Conservation (phyloP, 1,140 invertebrate species). For the Drosophila cardini region DNA sequence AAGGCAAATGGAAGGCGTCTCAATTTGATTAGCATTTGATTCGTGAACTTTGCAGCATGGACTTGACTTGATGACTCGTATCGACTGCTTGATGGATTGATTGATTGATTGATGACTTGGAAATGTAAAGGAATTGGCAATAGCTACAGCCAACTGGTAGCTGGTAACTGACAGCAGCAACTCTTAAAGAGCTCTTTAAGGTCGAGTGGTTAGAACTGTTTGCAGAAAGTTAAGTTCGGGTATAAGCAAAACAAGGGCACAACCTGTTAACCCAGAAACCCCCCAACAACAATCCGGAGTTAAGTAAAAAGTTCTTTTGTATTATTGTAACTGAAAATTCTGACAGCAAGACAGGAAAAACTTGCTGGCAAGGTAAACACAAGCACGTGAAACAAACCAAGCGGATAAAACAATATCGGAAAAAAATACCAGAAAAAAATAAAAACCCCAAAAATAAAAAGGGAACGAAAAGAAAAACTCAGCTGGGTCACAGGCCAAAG, state of each 20-base stretch:
- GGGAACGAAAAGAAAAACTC: constrained; percentile 42
- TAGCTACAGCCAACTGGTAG: neutral
- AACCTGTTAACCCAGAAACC: constrained; percentile 70
- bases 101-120: constrained; percentile 68
- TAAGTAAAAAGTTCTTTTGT: constrained; percentile 65
- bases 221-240: neutral
- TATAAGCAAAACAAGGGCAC: constrained; percentile 22
- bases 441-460: neutral
- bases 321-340: constrained; percentile 75
- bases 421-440: constrained; percentile 38
- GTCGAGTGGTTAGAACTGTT: constrained; percentile 12
- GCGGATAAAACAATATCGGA: constrained; percentile 76
- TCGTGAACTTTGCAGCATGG: constrained; percentile 64
- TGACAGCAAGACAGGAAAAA: constrained; percentile 59
- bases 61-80: constrained; percentile 73
- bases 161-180: neutral
- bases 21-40: constrained; percentile 76
- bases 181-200: constrained; percentile 31
- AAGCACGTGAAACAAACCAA: constrained; percentile 67
- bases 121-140: constrained; percentile 12
- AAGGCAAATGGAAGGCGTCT: neutral
- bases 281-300: neutral
- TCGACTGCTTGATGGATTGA: constrained; percentile 44
- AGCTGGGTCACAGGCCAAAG: constrained; percentile 42
- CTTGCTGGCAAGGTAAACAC: constrained; percentile 40